Conservation (phyloP, 2,113 vertebrate species). For the Falco punctatus region DNA sequence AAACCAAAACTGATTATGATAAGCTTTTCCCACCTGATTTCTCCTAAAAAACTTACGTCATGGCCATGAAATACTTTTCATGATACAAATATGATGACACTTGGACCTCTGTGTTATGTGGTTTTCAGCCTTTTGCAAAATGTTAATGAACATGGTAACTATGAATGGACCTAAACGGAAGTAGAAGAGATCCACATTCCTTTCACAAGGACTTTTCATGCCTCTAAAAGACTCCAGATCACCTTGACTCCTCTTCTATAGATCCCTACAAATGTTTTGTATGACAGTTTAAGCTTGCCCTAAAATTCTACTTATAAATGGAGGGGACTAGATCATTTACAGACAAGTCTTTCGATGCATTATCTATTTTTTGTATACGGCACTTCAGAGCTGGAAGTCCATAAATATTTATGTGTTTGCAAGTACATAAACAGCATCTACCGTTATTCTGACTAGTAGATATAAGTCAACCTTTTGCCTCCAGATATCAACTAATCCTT, state of each 20-base stretch:
- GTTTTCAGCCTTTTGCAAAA: not conserved
- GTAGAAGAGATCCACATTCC: not conserved
- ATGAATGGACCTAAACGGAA: not conserved
- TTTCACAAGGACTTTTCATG: not conserved
- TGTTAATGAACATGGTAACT: not conserved
- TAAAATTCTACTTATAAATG: not conserved
- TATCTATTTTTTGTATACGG: not conserved
- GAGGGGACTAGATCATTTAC: not conserved
- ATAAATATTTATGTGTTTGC: not conserved
- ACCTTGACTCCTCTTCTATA: not conserved
- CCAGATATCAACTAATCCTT: not conserved
- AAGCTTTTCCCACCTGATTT: not conserved
- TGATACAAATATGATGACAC: not conserved
- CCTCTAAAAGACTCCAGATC: not conserved
- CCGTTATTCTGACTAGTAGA: not conserved
- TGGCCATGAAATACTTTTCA: not conserved
- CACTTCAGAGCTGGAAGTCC: not conserved
- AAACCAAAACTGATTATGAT: not conserved
- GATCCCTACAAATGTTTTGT: not conserved
- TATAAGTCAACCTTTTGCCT: not conserved
- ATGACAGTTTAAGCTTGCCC: not conserved
- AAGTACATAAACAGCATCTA: not conserved
- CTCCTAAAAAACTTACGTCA: not conserved
- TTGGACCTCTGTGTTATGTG: not conserved
- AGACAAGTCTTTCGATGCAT: not conserved